Conservation (phyloP, 2,113 vertebrate genomes). For the Mastomys natalensis region DNA sequence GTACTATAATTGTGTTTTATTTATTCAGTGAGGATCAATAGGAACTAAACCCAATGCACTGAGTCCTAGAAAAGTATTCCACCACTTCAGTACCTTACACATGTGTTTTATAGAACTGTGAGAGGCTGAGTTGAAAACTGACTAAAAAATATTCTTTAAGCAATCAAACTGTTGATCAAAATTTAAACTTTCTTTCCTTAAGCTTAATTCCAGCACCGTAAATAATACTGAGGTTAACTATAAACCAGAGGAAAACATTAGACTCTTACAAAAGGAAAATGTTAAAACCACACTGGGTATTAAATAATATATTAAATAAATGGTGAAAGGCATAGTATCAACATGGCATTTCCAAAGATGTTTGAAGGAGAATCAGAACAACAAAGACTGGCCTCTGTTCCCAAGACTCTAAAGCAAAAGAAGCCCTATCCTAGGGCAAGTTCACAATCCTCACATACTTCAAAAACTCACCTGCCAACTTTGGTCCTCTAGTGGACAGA, state of each 20-base stretch:
- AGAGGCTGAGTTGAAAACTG: not conserved
- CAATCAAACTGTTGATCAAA: not conserved
- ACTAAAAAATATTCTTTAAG: not conserved
- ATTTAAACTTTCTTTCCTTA: constrained; percentile 1
- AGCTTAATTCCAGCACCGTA: not conserved
- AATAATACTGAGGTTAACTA: constrained; percentile 16
- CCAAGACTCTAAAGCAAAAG: not conserved
- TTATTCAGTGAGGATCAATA: not conserved
- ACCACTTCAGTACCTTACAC: not conserved
- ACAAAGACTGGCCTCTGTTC: not conserved
- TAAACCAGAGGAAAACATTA: not conserved
- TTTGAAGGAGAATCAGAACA: not conserved
- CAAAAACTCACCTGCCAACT: not conserved
- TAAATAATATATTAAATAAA: constrained; percentile 40
- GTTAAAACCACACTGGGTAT: not conserved
- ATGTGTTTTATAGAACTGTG: not conserved
- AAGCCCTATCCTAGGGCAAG: not conserved
- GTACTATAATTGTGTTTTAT: not conserved
- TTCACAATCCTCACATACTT: not conserved
- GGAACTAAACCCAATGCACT: not conserved
- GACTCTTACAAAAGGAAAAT: constrained; percentile 1
- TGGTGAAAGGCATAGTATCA: not conserved
- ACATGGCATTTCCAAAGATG: not conserved
- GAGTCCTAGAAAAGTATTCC: not conserved
- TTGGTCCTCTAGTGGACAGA: not conserved